A percentile compares a stretch with the other conserved stretches of the same genome.
phyloP scores from a whole-genome alignment of 2,113 vertebrate genomes.

The Puffinus mauretanicus region DNA sequence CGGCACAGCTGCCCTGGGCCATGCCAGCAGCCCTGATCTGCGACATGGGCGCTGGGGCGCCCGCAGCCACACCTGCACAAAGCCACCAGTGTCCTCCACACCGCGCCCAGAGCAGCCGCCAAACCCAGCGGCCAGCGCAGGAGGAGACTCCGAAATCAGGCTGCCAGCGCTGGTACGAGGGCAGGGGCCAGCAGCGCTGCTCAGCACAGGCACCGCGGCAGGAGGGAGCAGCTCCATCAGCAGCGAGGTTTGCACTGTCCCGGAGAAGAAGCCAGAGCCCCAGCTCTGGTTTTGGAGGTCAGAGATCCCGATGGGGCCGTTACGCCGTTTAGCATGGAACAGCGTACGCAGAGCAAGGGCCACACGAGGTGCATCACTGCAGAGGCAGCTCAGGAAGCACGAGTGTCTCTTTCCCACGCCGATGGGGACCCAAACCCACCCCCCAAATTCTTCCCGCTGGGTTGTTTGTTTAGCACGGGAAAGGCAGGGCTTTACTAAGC shows the following conservation, averaged over 20 bases:
- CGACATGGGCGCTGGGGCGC: background rate
- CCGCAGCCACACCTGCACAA: background rate
- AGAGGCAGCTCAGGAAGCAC: background rate
- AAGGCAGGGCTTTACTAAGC: background rate
- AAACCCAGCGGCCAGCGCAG: background rate
- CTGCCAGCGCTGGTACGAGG: background rate
- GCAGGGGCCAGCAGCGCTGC: background rate
- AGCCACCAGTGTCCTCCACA: background rate
- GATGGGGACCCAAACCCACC: background rate
- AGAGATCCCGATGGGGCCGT: background rate
- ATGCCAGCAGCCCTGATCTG: background rate
- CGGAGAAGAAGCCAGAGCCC: background rate
- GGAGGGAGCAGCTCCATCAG: background rate
- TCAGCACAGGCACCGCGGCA: background rate
- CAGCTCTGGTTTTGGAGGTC: background rate
- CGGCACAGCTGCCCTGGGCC: background rate
- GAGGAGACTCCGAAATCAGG: background rate
- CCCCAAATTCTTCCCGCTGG: background rate
- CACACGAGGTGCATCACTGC: background rate
- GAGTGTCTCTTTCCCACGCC: background rate
- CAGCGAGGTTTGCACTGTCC: background rate
- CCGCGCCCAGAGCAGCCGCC: background rate
- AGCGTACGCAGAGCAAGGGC: background rate
- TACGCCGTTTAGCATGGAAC: background rate
- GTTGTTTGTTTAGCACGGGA: constrained; percentile 24